phyloP scores from a whole-genome alignment of 2,888 invertebrate genomes.

The Oligia fasciuncula region DNA sequence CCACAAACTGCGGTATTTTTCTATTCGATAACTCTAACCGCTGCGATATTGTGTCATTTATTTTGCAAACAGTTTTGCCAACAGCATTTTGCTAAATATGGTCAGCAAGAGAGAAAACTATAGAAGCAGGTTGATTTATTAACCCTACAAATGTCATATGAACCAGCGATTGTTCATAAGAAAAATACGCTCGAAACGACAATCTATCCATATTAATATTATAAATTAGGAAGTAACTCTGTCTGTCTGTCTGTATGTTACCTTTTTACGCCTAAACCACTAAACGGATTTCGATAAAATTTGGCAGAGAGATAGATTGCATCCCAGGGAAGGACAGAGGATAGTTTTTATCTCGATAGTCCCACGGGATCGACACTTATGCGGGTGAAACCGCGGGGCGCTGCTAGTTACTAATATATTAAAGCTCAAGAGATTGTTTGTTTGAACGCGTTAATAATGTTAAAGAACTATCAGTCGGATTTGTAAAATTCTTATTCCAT shows the following conservation, averaged over 20 bases:
- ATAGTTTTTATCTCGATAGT: too few species aligned
- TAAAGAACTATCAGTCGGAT: background rate
- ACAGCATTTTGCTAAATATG: background rate
- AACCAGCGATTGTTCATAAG: background rate
- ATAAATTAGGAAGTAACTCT: too few species aligned
- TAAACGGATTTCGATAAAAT: too few species aligned
- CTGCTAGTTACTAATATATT: background rate
- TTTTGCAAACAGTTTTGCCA: conserved; percentile 16
- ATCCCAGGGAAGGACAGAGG: too few species aligned
- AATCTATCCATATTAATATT: background rate
- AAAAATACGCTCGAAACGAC: background rate
- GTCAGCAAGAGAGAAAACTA: background rate
- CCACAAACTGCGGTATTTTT: conserved; percentile 58
- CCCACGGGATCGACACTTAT: too few species aligned
- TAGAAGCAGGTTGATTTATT: background rate
- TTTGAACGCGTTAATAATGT: background rate
- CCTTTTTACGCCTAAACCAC: too few species aligned
- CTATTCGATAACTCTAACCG: conserved; percentile 38
- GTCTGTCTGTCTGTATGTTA: too few species aligned
- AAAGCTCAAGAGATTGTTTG: background rate
- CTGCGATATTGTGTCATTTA: conserved; percentile 26
- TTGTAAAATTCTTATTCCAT: background rate
- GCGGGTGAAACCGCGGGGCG: too few species aligned
- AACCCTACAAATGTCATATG: background rate
- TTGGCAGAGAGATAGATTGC: too few species aligned